Base-by-base conservation (phyloP, 2,113 vertebrate genomes). In the Phalacrocorax pelagicus region DNA sequence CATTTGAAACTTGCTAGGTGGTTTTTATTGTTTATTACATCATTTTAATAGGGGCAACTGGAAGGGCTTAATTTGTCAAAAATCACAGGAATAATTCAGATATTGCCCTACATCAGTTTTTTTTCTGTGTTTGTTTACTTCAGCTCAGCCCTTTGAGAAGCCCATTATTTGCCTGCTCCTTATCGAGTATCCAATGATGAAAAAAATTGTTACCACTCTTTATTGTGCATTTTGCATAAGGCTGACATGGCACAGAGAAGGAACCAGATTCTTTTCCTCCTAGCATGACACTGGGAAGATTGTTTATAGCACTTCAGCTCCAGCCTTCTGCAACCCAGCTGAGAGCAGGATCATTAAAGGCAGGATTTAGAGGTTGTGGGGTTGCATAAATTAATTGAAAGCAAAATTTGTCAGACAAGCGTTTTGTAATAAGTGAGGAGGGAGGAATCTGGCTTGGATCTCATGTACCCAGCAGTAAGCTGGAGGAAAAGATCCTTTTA, bases 301-400 rank as follows among this genome's bases (percentile, higher is more conserved):
- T 96, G 72, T 93, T 96, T 89, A 92, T 81, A 86, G 69, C 57
- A 40, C 80, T 96, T 86, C 85, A 95, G 61, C 66, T 93, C 58
- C 67, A 72, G 58, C 57, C 66, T 66, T 85, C 90, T 80, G 58
- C 58, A 73, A 94, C 61, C 70, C 74, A 92, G 10, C 80, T 1
- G 15, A 81, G 65, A 90, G 52, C 69, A 81, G 69, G 59, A 79
- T 94, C 67, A 24, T 87, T 95, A 93, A 83, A 77, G 38, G 52
- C 65, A 94, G 77, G 61, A 93, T 93, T 88, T 91, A 81, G 77
- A 78, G 73, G 40, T 80, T 74, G 67, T 74, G 59, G 34, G 61
- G 57, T 38, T 78, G 75, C 59, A 61, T 83, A 81, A 81, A 94
- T 85, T 89, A 89, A 74, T 62, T 10, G 75, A 84, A 47, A 88